Evolutionary conservation across 2,888 invertebrate species (phyloP).

Genomic region (Plebejus argus): DNA sequence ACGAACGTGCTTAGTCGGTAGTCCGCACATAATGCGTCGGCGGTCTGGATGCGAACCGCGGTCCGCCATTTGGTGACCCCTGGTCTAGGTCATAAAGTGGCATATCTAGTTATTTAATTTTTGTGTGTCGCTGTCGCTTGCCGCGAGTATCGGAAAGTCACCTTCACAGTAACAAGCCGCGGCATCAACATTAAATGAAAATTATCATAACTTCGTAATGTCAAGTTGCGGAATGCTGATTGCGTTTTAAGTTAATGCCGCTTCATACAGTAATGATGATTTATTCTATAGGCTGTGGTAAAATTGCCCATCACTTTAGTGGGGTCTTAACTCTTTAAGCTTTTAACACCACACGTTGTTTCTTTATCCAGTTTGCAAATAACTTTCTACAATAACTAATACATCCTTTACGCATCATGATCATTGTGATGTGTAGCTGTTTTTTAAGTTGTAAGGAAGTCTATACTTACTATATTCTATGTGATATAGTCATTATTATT

Average conservation of each 20-base stretch:
- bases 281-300: not conserved
- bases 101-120: too few relatives aligned
- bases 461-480: too few relatives aligned
- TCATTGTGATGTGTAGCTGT: too few relatives aligned
- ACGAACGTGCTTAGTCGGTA: too few relatives aligned
- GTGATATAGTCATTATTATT: not conserved
- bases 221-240: slow-evolving; percentile 19
- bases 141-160: too few relatives aligned
- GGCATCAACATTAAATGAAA: slow-evolving; percentile 15
- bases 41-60: too few relatives aligned
- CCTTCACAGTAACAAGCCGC: slow-evolving; percentile 1
- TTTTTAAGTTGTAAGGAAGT: not conserved
- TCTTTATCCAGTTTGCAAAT: not conserved
- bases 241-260: slow-evolving; percentile 27
- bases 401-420: not conserved
- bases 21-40: too few relatives aligned
- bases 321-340: slow-evolving; percentile 18
- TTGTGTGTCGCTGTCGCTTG: too few relatives aligned
- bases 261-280: slow-evolving; percentile 20
- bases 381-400: not conserved
- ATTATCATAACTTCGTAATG: slow-evolving; percentile 22
- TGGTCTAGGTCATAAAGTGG: too few relatives aligned
- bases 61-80: too few relatives aligned
- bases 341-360: not conserved
- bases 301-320: not conserved